These are phyloP conservation scores for Drosophila villosipedis DNA, from an alignment of 2,888 invertebrate genomes.

Conservation along the genomic window DNA sequence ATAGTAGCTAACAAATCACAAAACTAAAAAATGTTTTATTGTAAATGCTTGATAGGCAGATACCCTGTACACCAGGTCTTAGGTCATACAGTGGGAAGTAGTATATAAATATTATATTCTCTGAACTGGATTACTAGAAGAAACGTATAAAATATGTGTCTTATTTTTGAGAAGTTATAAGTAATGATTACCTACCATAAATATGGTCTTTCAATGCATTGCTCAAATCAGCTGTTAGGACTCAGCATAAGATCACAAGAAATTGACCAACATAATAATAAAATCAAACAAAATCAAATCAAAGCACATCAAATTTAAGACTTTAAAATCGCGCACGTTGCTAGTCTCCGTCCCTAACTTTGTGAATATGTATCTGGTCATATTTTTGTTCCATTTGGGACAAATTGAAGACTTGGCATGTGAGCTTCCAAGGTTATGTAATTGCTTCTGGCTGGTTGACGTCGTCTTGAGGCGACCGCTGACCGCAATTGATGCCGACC, in stretches of 20 bases:
- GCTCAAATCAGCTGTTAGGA: background rate
- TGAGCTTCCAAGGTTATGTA: constrained; percentile 24
- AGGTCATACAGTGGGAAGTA: background rate
- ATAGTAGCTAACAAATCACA: constrained; percentile 45
- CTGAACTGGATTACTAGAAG: background rate
- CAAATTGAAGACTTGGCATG: background rate
- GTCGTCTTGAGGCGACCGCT: constrained; percentile 22
- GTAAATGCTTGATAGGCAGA: constrained; percentile 3
- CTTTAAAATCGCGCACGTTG: background rate
- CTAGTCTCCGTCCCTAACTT: no score
- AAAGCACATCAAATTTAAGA: background rate
- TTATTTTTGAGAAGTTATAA: background rate
- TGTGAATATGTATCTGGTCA: background rate
- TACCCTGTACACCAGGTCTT: constrained; percentile 12
- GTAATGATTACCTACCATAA: background rate
- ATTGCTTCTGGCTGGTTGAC: constrained; percentile 33
- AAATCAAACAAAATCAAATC: background rate
- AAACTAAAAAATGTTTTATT: constrained; percentile 23
- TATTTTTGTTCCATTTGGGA: background rate
- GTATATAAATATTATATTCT: background rate
- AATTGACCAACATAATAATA: background rate
- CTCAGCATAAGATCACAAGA: background rate
- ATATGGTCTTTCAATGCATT: background rate
- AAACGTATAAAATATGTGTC: background rate
- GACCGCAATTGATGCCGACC: constrained; percentile 29